Evolutionary conservation across 2,888 invertebrate species (phyloP).

Genomic region (Notodonta dromedarius): DNA sequence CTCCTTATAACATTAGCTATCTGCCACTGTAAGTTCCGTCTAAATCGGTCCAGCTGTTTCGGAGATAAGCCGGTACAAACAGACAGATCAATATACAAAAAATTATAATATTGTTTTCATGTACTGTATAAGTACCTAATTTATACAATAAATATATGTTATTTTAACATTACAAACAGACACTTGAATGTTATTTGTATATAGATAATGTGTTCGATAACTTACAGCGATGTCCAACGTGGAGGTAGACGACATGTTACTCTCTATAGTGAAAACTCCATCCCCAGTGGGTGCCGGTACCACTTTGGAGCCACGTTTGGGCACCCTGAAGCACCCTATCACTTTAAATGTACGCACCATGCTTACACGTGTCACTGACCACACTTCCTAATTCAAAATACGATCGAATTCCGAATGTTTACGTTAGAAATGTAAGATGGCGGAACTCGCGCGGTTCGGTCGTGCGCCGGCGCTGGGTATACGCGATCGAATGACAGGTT

Average conservation of each 20-base stretch:
- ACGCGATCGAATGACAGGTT: constrained; percentile 71
- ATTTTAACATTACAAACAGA: too few relatives aligned
- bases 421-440: constrained; percentile 31
- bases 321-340: constrained; percentile 68
- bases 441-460: constrained; percentile 27
- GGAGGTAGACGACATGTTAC: constrained; percentile 64
- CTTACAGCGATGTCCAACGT: constrained; percentile 75
- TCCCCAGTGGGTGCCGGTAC: constrained; percentile 61
- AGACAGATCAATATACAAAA: too few relatives aligned
- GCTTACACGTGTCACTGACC: constrained; percentile 21
- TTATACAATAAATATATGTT: too few relatives aligned
- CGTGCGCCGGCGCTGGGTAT: constrained; percentile 67
- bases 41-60: too few relatives aligned
- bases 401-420: constrained; percentile 9
- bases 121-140: too few relatives aligned
- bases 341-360: constrained; percentile 75
- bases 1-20: too few relatives aligned
- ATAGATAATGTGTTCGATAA: constrained; percentile 22
- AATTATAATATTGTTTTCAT: too few relatives aligned
- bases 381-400: constrained; percentile 40
- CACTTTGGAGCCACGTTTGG: constrained; percentile 65
- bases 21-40: too few relatives aligned
- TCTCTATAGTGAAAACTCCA: constrained; percentile 68
- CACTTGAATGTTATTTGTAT: too few relatives aligned
- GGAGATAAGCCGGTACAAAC: too few relatives aligned